phyloP scores from a whole-genome alignment of 92 coral and sea anemone species.

The Meandrina meandrites region DNA sequence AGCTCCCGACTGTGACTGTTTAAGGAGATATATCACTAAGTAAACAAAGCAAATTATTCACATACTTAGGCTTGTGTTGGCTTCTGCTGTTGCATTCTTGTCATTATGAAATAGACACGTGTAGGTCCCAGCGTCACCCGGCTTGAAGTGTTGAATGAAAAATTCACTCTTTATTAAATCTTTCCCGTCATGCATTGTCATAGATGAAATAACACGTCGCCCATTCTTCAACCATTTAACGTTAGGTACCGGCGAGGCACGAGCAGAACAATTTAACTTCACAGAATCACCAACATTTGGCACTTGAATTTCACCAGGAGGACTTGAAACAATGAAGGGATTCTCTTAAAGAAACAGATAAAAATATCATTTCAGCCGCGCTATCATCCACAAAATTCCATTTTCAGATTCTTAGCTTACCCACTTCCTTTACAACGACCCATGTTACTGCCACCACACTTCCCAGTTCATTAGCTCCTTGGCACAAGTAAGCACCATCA shows the following conservation, averaged over 20 bases:
- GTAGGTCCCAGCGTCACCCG: not conserved
- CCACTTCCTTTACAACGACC: not conserved
- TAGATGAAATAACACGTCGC: not conserved
- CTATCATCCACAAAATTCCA: no score
- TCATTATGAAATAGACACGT: not conserved
- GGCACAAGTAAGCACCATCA: not conserved
- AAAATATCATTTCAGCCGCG: not conserved
- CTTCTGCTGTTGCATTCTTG: not conserved
- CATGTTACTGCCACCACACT: conserved; percentile 1
- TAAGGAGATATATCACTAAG: no score
- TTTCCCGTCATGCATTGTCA: not conserved
- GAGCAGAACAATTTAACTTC: not conserved
- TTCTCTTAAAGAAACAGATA: not conserved
- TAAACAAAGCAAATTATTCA: not conserved
- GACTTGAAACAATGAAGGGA: not conserved
- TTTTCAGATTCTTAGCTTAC: not conserved
- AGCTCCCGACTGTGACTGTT: no score
- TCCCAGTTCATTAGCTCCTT: not conserved
- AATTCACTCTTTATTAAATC: not conserved
- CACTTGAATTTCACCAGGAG: not conserved
- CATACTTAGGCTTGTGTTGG: not conserved
- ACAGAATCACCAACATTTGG: not conserved
- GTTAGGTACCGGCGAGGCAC: not conserved
- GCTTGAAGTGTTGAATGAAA: not conserved
- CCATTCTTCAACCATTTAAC: not conserved